A percentile compares a stretch with the other conserved stretches of the same genome.
Conservation (phyloP, 2,797 vertebrate genomes). For the Urophycis tenuis region DNA sequence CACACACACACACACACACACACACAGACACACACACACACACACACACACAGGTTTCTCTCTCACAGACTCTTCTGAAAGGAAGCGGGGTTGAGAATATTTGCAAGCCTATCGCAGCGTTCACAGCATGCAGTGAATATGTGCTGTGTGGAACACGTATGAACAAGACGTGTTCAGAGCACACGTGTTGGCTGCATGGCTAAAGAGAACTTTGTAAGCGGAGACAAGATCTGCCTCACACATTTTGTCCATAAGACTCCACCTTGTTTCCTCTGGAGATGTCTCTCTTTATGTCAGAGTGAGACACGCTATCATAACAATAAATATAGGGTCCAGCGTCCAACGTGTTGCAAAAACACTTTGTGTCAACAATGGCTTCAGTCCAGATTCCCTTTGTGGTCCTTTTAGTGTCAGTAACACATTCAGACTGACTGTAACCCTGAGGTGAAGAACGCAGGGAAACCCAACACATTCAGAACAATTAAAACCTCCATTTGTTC, state of each 20-base stretch:
- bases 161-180: neutral
- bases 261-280: conserved; percentile 63
- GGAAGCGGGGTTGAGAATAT: neutral
- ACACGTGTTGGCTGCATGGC: neutral
- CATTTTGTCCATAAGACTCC: conserved; percentile 68
- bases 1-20: conserved; percentile 9
- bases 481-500: neutral
- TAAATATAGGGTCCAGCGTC: neutral
- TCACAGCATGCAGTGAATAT: neutral
- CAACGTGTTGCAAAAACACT: neutral
- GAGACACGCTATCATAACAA: conserved; percentile 24
- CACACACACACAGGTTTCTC: conserved; percentile 10
- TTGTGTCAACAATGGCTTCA: neutral
- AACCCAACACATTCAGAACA: conserved; percentile 19
- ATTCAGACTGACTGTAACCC: neutral
- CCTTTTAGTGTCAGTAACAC: neutral
- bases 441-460: neutral
- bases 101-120: neutral
- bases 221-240: conserved; percentile 55
- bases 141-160: neutral
- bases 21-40: conserved; percentile 9
- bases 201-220: neutral
- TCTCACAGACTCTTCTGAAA: neutral
- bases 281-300: conserved; percentile 57
- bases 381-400: neutral